Base-by-base conservation (phyloP, 1,140 invertebrate species). In the Heliothis subflexa region DNA sequence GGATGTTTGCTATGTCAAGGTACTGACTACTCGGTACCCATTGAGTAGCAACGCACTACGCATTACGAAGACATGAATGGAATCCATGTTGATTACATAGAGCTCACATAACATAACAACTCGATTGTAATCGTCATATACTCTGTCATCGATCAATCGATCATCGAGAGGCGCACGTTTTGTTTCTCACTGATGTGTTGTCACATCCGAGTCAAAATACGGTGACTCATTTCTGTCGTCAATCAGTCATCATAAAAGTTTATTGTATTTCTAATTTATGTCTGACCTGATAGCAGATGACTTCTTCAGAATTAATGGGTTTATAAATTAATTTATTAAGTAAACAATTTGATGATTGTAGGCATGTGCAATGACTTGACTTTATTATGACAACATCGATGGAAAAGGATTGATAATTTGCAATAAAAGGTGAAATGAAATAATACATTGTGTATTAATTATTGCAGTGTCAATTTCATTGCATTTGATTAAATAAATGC, bases 221-320 rank as follows among this genome's bases (percentile, higher is more conserved):
- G 28, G 66, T 70, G 66, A 70, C 18, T 70, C 66, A 70, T 21
- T 21, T 18, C 50, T 55, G n/a, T 71, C 50, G 68, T 71, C 50
- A 71, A 71, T 71, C 25, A 55, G 68, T 71, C 68, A 55, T 71
- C 68, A 55, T 71, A 71, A 71, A 71, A 55, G n/a, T 55, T 71
- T 71, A 71, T 71, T 71, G 10, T 55, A 71, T 71, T 71, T 55
- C 68, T 71, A 71, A 71, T 71, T 71, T 71, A 71, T 55, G 13
- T 12, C 11, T n/a, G 45, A 9, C 50, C 68, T 2, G 66, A 70
- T 70, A 52, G 21, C 55, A 18, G 13, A 16, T 71, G 68, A 55
- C 50, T 52, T 71, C 68, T 54, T 54, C 55, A 0, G 28, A 54
- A 55, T 71, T 71, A 71, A 55, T 71, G 68, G 28, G 12, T 71